Base-by-base conservation (phyloP, 2,113 vertebrate genomes). In the Ctenodactylus gundi region DNA sequence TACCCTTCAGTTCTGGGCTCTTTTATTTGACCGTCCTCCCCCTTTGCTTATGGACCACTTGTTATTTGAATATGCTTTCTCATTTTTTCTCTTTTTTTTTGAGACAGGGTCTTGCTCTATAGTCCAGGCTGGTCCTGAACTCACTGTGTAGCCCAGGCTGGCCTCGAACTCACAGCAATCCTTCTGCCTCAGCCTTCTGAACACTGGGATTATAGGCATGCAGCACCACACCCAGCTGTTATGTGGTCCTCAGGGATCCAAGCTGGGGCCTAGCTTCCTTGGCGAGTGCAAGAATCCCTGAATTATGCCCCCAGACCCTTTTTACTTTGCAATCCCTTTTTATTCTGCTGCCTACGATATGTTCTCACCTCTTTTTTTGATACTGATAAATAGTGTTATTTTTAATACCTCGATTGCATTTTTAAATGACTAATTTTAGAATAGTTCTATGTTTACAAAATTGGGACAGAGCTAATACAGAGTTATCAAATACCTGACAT, bases 31-130 rank as follows among this genome's bases (percentile, higher is more conserved):
- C 8, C 67, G 9, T 12, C 15, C 25, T 12, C 13, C 51, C 7
- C 14, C 34, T 53, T 82, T 76, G 15, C 51, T 80, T 80, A 41
- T 82, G 20, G 51, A 53, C 1, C 41, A 23, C 72, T 76, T 94
- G 20, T 62, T 41, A 60, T 67, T 95, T 90, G 73, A 51, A 67
- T 85, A 60, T 67, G 51, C 51, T 75, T 86, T 84, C 77, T 87
- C 67, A 85, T 81, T 5, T 46, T 57, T 83, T 75, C 27, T 70
- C 36, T 12, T 13, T 78, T 5, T 65, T 72, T 55, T 76, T n/a
- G 31, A n/a, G n/a, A n/a, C n/a, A n/a, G n/a, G n/a, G n/a, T n/a
- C n/a, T n/a, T n/a, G n/a, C n/a, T n/a, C n/a, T n/a, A n/a, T n/a
- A n/a, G n/a, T n/a, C n/a, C n/a, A n/a, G n/a, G n/a, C n/a, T n/a